Percentiles rank a stretch among this genome's conserved stretches.
These are phyloP conservation scores for Cantharis nigra DNA, from an alignment of 2,888 invertebrate genomes.

Conservation along the genomic window DNA sequence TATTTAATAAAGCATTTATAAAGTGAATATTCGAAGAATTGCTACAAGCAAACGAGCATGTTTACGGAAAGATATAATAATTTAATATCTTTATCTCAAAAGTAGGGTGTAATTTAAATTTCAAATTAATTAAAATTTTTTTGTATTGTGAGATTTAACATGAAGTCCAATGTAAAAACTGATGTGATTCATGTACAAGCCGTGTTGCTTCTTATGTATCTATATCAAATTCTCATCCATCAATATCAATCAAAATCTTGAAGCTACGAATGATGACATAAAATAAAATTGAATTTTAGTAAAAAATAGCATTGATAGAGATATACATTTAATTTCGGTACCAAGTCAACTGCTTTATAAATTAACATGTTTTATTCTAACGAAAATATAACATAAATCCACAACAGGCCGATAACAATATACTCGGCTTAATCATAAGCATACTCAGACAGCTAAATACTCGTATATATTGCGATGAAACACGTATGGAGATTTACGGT, in stretches of 20 bases:
- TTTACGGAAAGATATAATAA: too few species aligned
- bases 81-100: too few species aligned
- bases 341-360: background rate
- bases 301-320: background rate
- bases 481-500: too few species aligned
- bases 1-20: too few species aligned
- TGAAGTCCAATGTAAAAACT: background rate
- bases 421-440: too few species aligned
- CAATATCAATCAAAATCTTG: background rate
- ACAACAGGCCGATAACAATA: too few species aligned
- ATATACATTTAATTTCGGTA: background rate
- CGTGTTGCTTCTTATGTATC: background rate
- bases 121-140: background rate
- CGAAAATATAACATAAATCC: too few species aligned
- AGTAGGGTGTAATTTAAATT: background rate
- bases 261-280: background rate
- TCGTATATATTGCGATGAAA: too few species aligned
- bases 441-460: too few species aligned
- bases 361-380: too few species aligned
- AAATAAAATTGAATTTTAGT: background rate
- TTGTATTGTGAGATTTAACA: background rate
- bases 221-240: background rate
- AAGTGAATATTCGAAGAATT: too few species aligned
- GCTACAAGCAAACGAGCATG: too few species aligned
- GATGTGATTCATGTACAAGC: background rate